Conservation (phyloP, 2,797 vertebrate species). For the Cuniculus paca region DNA sequence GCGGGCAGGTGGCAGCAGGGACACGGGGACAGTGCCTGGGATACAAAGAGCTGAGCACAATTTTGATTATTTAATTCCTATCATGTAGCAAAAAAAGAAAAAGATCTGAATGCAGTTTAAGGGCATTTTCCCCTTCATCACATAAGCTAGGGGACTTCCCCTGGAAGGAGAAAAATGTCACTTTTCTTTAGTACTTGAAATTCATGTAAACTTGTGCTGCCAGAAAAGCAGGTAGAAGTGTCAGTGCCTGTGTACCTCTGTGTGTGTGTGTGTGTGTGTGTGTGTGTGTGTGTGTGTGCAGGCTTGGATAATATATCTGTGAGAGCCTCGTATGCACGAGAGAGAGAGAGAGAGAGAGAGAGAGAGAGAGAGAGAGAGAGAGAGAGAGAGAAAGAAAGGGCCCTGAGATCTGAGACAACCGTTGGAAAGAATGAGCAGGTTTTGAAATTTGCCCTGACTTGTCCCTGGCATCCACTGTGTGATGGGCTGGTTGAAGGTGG, state of each 20-base stretch:
- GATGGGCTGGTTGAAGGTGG: neutral
- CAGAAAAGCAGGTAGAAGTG: neutral
- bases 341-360: neutral
- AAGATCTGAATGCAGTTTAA: neutral
- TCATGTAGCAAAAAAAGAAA: neutral
- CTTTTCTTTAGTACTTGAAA: conserved; percentile 15
- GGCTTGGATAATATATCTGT: neutral
- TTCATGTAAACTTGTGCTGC: neutral
- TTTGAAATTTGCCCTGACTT: neutral
- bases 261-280: accelerated
- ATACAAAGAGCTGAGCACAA: neutral
- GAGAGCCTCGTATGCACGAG: accelerated
- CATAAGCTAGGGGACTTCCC: neutral
- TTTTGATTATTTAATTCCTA: neutral
- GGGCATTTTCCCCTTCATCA: neutral
- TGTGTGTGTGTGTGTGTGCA: accelerated
- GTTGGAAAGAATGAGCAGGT: neutral
- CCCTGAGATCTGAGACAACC: neutral
- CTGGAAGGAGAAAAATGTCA: conserved; percentile 33
- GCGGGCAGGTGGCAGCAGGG: neutral
- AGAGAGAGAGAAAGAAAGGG: neutral
- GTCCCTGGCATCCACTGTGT: neutral
- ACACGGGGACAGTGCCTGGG: neutral
- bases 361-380: no score
- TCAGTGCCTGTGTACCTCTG: accelerated